A percentile compares a stretch with the other conserved stretches of the same genome.
These are phyloP conservation scores for Babyrousa celebensis DNA, from an alignment of 2,797 vertebrate genomes.

Conservation along the genomic window DNA sequence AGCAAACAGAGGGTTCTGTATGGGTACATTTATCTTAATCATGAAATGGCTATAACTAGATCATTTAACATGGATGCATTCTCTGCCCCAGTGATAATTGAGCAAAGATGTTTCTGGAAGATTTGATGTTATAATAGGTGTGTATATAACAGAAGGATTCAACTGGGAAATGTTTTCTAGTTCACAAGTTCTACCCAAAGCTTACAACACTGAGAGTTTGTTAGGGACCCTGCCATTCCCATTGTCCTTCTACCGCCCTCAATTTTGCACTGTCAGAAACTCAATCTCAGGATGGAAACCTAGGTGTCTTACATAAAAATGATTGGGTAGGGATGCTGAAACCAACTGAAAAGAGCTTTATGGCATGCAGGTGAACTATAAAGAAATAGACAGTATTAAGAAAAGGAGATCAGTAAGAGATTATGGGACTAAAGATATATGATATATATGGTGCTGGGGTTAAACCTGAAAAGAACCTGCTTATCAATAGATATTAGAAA, in stretches of 20 bases:
- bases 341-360: neutral
- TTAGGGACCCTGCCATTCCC: rapidly evolving
- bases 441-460: rapidly evolving
- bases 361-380: neutral
- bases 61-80: constrained; percentile 58
- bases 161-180: neutral
- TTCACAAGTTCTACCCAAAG: neutral
- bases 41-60: constrained; percentile 50
- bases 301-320: neutral
- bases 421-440: neutral
- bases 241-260: neutral
- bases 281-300: neutral
- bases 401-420: neutral
- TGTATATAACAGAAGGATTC: neutral
- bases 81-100: neutral
- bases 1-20: neutral
- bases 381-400: neutral
- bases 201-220: neutral
- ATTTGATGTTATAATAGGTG: neutral
- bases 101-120: neutral
- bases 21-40: constrained; percentile 61
- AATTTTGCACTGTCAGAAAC: neutral
- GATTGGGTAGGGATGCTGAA: neutral
- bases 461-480: neutral
- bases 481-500: neutral